Evolutionary conservation across 2,888 invertebrate genomes (phyloP), one percentile per base, ranked within the genome.

Genomic region (Leptinotarsa peninsularis): DNA sequence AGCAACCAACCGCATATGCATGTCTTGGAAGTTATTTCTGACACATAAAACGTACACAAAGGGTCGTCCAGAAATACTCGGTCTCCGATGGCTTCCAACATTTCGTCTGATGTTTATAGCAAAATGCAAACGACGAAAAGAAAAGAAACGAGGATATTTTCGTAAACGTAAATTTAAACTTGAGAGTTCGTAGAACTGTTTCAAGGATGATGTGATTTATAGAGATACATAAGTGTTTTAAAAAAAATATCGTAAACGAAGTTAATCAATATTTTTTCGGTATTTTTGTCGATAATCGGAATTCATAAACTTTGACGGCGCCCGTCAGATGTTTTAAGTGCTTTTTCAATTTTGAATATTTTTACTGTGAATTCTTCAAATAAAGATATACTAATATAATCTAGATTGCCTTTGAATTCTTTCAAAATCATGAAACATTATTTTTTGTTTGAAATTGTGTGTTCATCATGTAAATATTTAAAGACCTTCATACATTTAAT

Each of bases 161-260:
- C 70, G n/a, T 56, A 56, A 63, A 68, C 71, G 71, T 49, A 63
- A 67, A 71, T 68, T 66, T 52, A 63, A 72, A 63, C 71, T 72
- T 60, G 67, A 69, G 72, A 75, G 72, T 74, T 75, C 77, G 72
- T 60, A 68, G 74, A 77, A 77, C 77, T 67, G 66, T 66, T 75
- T 74, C 77, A 77, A 76, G 76, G 76, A 72, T 76, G 52, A 72
- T 33, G 27, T 43, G 54, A 71, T 71, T 67, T 74, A 70, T 74
- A 17, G 56, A 58, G 58, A 10, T 14, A 58, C 58, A 58, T 58
- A 23, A 23, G 58, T 58, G 58, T 23, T 58, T 58, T 52, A 0
- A 52, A 15, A n/a, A 52, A n/a, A 52, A 52, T 52, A 17, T 4
- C n/a, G n/a, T 52, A 52, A 52, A 52, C 10, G 43, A 7, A 3